A percentile compares a stretch with the other conserved stretches of the same genome.
These are phyloP conservation scores for Ardeotis arabs DNA, from an alignment of 2,113 vertebrate genomes.

Conservation along the genomic window DNA sequence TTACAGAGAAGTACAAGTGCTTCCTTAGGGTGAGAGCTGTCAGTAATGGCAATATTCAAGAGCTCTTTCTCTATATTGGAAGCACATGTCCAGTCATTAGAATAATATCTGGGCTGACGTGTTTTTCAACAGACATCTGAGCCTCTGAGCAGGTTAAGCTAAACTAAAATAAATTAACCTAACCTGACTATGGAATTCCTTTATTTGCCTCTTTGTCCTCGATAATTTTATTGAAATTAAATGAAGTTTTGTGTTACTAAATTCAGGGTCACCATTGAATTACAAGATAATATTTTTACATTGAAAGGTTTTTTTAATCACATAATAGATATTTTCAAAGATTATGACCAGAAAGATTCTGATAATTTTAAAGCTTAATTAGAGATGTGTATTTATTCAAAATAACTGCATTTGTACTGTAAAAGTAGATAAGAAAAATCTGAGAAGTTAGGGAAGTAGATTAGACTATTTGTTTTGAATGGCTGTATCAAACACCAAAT, in stretches of 20 bases:
- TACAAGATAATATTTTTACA: not conserved
- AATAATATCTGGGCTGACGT: not conserved
- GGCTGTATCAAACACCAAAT: not conserved
- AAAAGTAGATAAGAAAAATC: not conserved
- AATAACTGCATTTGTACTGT: not conserved
- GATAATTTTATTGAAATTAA: not conserved
- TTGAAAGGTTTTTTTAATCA: not conserved
- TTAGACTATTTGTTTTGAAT: not conserved
- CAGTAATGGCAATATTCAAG: not conserved
- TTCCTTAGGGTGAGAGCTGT: not conserved
- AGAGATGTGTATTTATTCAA: not conserved
- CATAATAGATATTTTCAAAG: not conserved
- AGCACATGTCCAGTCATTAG: not conserved
- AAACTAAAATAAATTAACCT: not conserved
- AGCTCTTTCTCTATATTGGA: not conserved
- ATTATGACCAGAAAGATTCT: not conserved
- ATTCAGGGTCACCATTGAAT: not conserved
- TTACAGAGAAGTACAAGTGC: not conserved
- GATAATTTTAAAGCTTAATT: not conserved
- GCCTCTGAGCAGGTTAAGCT: not conserved
- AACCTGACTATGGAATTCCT: not conserved
- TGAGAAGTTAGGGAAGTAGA: not conserved
- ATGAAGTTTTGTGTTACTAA: not conserved
- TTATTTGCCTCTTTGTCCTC: not conserved
- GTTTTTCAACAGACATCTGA: not conserved